A percentile compares a stretch with the other conserved stretches of the same genome.
phyloP scores from a whole-genome alignment of 2,797 vertebrate genomes.

The Clarias laeviceps region DNA sequence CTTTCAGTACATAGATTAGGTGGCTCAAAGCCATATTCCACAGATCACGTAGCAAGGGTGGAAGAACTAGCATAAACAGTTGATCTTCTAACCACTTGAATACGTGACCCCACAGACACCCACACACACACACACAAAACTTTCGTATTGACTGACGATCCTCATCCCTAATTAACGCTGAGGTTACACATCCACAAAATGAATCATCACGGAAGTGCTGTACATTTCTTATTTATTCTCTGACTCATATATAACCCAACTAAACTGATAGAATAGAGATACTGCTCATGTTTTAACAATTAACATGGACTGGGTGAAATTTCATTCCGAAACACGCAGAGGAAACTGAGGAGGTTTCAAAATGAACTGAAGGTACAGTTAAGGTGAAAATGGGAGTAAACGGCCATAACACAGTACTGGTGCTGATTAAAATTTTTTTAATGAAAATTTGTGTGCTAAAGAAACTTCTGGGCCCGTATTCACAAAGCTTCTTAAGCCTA shows the following conservation, averaged over 20 bases:
- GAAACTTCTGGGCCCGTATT: too few relatives aligned
- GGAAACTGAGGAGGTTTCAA: conserved; percentile 3
- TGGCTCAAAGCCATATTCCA: not conserved
- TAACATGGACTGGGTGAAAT: not conserved
- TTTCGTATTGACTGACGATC: conserved; percentile 8
- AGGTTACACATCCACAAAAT: conserved; percentile 17
- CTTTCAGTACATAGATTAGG: not conserved
- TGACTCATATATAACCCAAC: conserved; percentile 28
- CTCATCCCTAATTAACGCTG: conserved; percentile 24
- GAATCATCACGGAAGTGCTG: conserved; percentile 19
- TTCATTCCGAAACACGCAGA: not conserved
- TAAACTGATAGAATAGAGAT: conserved; percentile 2
- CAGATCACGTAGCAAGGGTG: not conserved
- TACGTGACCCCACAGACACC: not conserved
- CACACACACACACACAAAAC: conserved; percentile 13
- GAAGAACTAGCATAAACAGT: conserved; percentile 38
- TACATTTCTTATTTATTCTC: conserved; percentile 38
- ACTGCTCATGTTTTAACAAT: not conserved
- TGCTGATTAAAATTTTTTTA: too few relatives aligned
- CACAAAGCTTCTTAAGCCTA: too few relatives aligned
- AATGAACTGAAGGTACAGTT: not conserved
- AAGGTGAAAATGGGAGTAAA: conserved; percentile 4
- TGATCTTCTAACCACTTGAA: not conserved
- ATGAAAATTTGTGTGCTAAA: too few relatives aligned
- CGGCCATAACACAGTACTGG: too few relatives aligned